A percentile compares a stretch with the other conserved stretches of the same genome.
These are phyloP conservation scores for Vireo griseus DNA, from an alignment of 2,797 vertebrate genomes.

Conservation along the genomic window DNA sequence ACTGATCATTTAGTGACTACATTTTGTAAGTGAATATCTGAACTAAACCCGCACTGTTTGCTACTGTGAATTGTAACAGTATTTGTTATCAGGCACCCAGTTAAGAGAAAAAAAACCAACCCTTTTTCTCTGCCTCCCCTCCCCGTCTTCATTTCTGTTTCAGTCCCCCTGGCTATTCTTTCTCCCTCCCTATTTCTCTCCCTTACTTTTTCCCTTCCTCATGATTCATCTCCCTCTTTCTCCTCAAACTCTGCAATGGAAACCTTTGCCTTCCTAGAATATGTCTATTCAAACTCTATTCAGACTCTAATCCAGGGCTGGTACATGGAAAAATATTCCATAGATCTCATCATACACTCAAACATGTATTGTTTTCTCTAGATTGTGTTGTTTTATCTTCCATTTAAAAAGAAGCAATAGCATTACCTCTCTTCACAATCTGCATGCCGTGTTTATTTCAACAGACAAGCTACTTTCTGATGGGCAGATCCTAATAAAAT, in stretches of 20 bases:
- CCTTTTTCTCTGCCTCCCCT: neutral
- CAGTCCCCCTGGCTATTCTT: accelerated
- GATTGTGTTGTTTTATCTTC: neutral
- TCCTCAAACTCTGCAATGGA: neutral
- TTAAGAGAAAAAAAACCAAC: neutral
- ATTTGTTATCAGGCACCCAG: neutral
- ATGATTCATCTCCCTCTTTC: neutral
- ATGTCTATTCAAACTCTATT: neutral
- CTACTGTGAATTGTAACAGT: accelerated
- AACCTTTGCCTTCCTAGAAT: neutral
- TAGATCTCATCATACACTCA: neutral
- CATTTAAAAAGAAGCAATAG: neutral
- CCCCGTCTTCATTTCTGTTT: neutral
- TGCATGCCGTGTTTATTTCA: neutral
- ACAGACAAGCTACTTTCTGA: neutral
- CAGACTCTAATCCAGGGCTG: neutral
- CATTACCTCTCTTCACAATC: neutral
- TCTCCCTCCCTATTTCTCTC: neutral
- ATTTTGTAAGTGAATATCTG: neutral
- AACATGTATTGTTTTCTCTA: neutral
- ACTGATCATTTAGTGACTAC: neutral
- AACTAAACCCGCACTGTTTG: neutral
- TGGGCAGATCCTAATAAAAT: neutral
- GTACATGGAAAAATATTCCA: neutral
- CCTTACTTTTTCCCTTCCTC: neutral